Percentiles rank a stretch among this genome's conserved stretches.
phyloP scores from a whole-genome alignment of 2,888 invertebrate species.

The Chymomyza amoena region DNA sequence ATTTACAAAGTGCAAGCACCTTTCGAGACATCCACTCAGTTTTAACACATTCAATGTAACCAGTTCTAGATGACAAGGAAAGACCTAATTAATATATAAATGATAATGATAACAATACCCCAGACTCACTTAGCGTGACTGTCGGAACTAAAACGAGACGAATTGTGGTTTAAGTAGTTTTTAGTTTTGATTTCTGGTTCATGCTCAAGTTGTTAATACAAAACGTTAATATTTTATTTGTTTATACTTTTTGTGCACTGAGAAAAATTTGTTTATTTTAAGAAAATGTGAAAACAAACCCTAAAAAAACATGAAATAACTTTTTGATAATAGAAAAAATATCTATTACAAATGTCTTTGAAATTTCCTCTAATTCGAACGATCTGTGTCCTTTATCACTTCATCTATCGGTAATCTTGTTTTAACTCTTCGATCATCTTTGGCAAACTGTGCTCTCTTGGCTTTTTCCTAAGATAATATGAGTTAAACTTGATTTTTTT shows the following conservation, averaged over 20 bases:
- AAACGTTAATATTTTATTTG: not conserved
- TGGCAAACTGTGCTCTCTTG: too few relatives aligned
- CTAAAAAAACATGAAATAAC: too few relatives aligned
- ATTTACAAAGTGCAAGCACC: not conserved
- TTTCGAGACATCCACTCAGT: not conserved
- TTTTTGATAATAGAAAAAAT: too few relatives aligned
- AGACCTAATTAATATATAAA: not conserved
- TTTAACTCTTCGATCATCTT: too few relatives aligned
- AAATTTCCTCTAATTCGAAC: too few relatives aligned
- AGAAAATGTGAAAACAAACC: too few relatives aligned
- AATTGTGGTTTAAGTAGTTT: not conserved
- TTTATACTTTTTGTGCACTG: not conserved
- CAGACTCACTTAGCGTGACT: not conserved
- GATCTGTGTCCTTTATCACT: too few relatives aligned
- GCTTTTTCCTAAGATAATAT: too few relatives aligned
- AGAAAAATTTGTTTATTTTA: too few relatives aligned
- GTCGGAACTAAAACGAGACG: not conserved
- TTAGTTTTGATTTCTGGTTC: not conserved
- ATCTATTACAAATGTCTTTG: too few relatives aligned
- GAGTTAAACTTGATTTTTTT: too few relatives aligned
- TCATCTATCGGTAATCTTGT: too few relatives aligned
- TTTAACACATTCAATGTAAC: not conserved
- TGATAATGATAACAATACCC: not conserved
- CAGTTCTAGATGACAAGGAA: not conserved
- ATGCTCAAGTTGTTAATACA: not conserved